Base-by-base conservation (phyloP, 2,113 vertebrate species). In the Microcebus lehilahytsara region DNA sequence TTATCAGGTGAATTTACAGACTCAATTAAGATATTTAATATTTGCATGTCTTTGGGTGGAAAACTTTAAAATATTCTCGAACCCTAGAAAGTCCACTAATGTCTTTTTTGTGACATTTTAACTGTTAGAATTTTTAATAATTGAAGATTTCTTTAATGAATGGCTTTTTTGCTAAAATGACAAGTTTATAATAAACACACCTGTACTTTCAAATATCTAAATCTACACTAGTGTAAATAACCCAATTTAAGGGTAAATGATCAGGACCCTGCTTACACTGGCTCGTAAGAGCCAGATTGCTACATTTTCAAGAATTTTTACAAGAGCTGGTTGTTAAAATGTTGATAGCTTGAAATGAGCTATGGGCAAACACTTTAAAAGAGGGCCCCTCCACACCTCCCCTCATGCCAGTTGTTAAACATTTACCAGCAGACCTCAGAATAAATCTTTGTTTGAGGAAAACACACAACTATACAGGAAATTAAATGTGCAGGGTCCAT, bases 221-320 rank as follows among this genome's bases (percentile, higher is more conserved):
- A 53, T 5, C 30, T 51, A 40, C 12, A 5, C 46, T 78, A 20
- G 17, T 88, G 0, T 78, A 83, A 85, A 60, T 40, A 42, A 85
- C 46, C 9, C 9, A 37, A 84, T 56, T 58, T 58, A 83, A 93
- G 51, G 67, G 37, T 40, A 80, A 58, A 66, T 42, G 4, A 71
- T 58, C 27, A 22, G 8, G 17, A 62, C 0, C 14, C 9, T 49
- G 20, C 9, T 69, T 75, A 51, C 4, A 17, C 34, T 69, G 51
- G 16, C 9, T 58, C 42, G 30, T 11, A 49, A 58, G 9, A 74
- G 46, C 6, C 51, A 46, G 1, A 83, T 3, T 60, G 56, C 22
- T 80, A 25, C 64, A 53, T 86, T 84, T 78, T 74, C 40, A 84
- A 87, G 25, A 78, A 74, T 46, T 87, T 87, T 83, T 92, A 6